Conservation (phyloP, 2,797 vertebrate species). For the Neopelma chrysocephalum region DNA sequence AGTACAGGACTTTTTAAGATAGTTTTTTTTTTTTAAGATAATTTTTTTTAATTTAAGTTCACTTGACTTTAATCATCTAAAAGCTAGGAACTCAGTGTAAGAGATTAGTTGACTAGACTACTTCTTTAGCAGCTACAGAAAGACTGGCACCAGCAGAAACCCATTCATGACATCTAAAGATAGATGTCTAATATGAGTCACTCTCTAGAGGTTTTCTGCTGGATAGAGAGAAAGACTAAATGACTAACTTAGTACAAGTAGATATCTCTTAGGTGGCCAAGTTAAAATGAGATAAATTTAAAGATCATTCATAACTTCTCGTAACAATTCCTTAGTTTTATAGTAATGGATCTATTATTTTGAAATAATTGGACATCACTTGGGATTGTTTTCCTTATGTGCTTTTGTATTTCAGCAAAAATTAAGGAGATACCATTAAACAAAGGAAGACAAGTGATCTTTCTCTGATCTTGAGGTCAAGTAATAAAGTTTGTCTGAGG, state of each 20-base stretch:
- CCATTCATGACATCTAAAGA: neutral
- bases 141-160: neutral
- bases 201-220: neutral
- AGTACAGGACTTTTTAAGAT: rapidly evolving
- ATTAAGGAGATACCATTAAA: neutral
- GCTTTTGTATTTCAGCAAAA: neutral
- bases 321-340: neutral
- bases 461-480: neutral
- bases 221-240: neutral
- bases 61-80: neutral
- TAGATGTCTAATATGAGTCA: neutral
- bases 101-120: neutral
- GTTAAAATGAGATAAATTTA: neutral
- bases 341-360: neutral
- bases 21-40: no score
- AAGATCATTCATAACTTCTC: neutral
- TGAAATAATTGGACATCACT: neutral
- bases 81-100: neutral
- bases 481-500: neutral
- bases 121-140: neutral
- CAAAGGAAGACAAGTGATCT: rapidly evolving
- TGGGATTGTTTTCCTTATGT: neutral
- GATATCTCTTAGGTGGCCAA: neutral
- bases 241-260: neutral
- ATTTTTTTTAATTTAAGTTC: neutral